Conservation (phyloP, 2,113 vertebrate species). For the Sinocyclocheilus anshuiensis region DNA sequence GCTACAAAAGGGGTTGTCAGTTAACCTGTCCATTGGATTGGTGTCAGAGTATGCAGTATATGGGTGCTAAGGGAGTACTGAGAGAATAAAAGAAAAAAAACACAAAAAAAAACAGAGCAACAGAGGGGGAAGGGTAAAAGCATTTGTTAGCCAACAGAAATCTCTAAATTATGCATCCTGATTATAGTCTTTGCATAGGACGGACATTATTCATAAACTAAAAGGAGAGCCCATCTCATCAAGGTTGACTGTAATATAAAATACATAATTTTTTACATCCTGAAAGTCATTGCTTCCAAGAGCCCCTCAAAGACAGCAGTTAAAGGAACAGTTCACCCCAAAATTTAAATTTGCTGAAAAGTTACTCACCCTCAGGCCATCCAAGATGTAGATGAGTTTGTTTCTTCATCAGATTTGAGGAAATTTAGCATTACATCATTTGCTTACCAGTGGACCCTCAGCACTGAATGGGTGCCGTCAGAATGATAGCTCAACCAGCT, state of each 20-base stretch:
- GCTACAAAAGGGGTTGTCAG: slow-evolving; percentile 19
- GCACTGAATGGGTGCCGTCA: too few species aligned
- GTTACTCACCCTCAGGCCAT: neutral
- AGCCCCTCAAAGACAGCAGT: neutral
- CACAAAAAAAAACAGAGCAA: neutral
- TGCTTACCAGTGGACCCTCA: too few species aligned
- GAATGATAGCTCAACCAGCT: neutral
- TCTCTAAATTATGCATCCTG: neutral
- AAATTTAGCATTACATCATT: too few species aligned
- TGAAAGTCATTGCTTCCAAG: neutral
- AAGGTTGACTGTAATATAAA: neutral
- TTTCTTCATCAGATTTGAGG: too few species aligned
- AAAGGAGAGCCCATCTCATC: neutral
- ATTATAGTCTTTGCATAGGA: neutral
- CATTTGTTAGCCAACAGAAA: neutral
- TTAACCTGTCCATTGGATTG: slow-evolving; percentile 27
- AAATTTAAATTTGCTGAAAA: too few species aligned
- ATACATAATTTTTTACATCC: neutral
- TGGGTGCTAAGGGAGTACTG: neutral
- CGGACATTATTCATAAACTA: neutral
- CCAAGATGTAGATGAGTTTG: too few species aligned
- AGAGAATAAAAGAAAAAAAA: neutral
- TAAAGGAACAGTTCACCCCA: too few species aligned
- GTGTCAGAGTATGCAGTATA: slow-evolving; percentile 7
- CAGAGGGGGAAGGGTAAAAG: neutral